Conservation (phyloP, 2,113 vertebrate species). For the Pseudopodoces humilis region DNA sequence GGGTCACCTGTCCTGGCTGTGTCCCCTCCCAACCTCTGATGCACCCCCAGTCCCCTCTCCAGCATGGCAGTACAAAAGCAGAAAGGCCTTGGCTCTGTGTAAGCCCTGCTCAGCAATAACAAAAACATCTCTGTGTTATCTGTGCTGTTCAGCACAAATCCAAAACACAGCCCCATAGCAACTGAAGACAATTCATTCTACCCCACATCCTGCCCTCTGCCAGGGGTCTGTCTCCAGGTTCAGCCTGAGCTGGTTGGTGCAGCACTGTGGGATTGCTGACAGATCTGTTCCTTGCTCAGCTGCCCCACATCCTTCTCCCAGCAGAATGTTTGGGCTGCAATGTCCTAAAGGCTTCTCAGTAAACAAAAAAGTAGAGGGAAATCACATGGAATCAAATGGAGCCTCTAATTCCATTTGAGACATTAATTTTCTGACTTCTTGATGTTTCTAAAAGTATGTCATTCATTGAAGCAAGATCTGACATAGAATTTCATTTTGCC, state of each 20-base stretch:
- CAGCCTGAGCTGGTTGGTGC: background rate
- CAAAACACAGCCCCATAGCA: rapidly evolving
- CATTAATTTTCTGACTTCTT: background rate
- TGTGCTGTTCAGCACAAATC: background rate
- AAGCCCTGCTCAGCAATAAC: background rate
- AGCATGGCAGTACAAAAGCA: background rate
- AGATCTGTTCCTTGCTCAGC: background rate
- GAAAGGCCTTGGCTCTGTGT: background rate
- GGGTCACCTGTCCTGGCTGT: background rate
- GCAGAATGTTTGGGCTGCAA: background rate
- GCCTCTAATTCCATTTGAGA: background rate
- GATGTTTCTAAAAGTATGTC: background rate
- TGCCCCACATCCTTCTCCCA: background rate
- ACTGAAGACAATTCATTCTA: background rate
- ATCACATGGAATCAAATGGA: background rate
- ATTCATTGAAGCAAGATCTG: background rate
- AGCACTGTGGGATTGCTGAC: background rate
- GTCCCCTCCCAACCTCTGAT: background rate
- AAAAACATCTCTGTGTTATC: background rate
- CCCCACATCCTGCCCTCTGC: background rate
- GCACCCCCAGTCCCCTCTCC: background rate
- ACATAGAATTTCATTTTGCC: background rate
- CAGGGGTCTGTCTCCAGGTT: background rate
- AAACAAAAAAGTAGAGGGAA: background rate
- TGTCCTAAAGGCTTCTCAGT: background rate